Evolutionary conservation across 2,888 invertebrate genomes (phyloP).

Genomic region (Phanerotoma sp.): DNA sequence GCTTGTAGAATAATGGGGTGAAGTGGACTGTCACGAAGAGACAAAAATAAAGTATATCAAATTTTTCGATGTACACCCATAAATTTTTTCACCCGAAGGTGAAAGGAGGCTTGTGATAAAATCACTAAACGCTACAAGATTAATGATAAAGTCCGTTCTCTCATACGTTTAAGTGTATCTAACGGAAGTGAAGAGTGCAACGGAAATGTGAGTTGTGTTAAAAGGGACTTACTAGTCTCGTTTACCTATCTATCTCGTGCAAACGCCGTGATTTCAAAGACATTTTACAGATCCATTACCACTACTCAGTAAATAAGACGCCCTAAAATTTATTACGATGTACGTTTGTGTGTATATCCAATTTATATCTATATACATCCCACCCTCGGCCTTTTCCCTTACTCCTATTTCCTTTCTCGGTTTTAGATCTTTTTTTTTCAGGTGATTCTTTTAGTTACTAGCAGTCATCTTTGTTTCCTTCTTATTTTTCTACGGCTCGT

Average conservation of each 20-base stretch:
- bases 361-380: background rate
- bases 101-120: conserved; percentile 33
- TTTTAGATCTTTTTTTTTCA: conserved; percentile 1
- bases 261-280: background rate
- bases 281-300: conserved; percentile 18
- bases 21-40: conserved; percentile 2
- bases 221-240: conserved; percentile 15
- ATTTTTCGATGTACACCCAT: background rate
- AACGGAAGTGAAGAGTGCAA: conserved; percentile 28
- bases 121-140: conserved; percentile 38
- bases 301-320: conserved; percentile 17
- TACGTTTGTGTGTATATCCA: background rate
- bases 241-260: background rate
- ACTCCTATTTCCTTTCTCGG: background rate
- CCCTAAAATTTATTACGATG: conserved; percentile 7
- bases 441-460: no score
- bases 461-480: conserved; percentile 1
- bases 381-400: conserved; percentile 2
- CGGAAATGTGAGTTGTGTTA: conserved; percentile 43
- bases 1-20: conserved; percentile 3
- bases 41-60: background rate
- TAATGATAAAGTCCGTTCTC: conserved; percentile 41
- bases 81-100: conserved; percentile 1
- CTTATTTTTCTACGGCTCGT: conserved; percentile 16
- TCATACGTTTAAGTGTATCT: conserved; percentile 24